Percentiles rank a stretch among this genome's conserved stretches.
phyloP scores from a whole-genome alignment of 1,140 invertebrate genomes.

The Atta cephalotes region DNA sequence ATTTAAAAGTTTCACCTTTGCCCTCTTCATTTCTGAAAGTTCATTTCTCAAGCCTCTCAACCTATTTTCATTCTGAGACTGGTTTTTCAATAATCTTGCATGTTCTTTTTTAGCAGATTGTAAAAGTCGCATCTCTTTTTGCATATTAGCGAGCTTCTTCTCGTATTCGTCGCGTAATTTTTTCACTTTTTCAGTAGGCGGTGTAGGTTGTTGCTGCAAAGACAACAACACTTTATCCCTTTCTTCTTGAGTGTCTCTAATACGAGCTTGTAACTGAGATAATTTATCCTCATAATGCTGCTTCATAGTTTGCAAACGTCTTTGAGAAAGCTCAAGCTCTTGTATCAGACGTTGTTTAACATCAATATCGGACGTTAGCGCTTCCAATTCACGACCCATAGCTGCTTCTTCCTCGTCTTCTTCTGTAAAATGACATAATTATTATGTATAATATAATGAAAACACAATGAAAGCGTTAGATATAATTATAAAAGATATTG shows the following conservation, averaged over 20 bases:
- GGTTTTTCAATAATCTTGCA: slow-evolving; percentile 92
- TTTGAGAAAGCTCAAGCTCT: slow-evolving; percentile 95
- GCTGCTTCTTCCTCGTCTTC: slow-evolving; percentile 86
- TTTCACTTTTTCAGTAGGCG: slow-evolving; percentile 92
- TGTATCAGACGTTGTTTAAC: slow-evolving; percentile 97
- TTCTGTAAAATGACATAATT: slow-evolving; percentile 74
- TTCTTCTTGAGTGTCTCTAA: slow-evolving; percentile 96
- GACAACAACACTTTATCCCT: slow-evolving; percentile 96
- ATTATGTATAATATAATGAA: background rate
- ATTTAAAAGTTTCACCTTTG: slow-evolving; percentile 96
- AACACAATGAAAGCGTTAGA: background rate
- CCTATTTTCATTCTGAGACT: slow-evolving; percentile 94
- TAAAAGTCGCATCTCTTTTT: slow-evolving; percentile 94
- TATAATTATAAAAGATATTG: background rate
- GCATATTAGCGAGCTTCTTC: slow-evolving; percentile 93
- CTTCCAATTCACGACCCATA: slow-evolving; percentile 91
- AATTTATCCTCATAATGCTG: slow-evolving; percentile 98
- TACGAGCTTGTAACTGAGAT: slow-evolving; percentile 94
- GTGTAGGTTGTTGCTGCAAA: slow-evolving; percentile 85
- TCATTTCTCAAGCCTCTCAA: slow-evolving; percentile 93
- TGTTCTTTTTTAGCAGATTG: slow-evolving; percentile 97
- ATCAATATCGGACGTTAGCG: slow-evolving; percentile 95
- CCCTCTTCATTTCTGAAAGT: slow-evolving; percentile 94
- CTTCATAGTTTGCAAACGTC: slow-evolving; percentile 93
- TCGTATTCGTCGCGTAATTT: slow-evolving; percentile 97